Evolutionary conservation across 1,140 invertebrate species (phyloP), one percentile per base, ranked within the genome.

Genomic region (Micrasema longulum): DNA sequence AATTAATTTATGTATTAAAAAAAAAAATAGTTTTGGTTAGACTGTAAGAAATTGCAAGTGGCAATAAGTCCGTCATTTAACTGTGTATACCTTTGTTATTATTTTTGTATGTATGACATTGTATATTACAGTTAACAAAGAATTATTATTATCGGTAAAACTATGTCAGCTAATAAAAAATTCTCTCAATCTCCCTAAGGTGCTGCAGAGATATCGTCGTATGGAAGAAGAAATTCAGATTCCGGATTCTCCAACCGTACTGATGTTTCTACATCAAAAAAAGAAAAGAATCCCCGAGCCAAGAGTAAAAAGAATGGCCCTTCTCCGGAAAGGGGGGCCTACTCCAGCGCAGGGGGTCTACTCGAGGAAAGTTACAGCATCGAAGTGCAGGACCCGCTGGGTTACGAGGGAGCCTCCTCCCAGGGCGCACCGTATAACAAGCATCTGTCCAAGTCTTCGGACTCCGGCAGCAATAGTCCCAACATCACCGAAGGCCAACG

Each of bases 191-290:
- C 26, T 7, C 26, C n/a, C 26, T 7, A 31, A 64, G 60, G 60
- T 31, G 60, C 9, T n/a, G 35, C 43, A 12, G 68, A 70, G 14
- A 63, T 70, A 50, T 63, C 60, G 3, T 70, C 68, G 18, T 70
- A 63, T 11, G 70, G 70, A 57, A 78, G 82, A 55, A 81, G 83
- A 70, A 85, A 81, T 76, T 83, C 82, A 45, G 83, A 85, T 67
- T 85, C 83, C 0, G 83, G 81, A 0, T 82, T 83, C 63, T 85
- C 83, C 9, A 79, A 77, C 36, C 78, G 81, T 16, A 83, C 83
- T 0, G 82, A 85, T 67, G 68, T 76, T n/a, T 83, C 81, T 1
- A 31, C 55, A 18, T 68, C 65, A 10, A 72, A 62, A 38, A 77
- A 76, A 52, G 71, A 78, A 20, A 80, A 79, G 1, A 76, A 76